Evolutionary conservation across 2,888 invertebrate species (phyloP), one percentile per base, ranked within the genome.

Genomic region (Drosophila peninsularis): DNA sequence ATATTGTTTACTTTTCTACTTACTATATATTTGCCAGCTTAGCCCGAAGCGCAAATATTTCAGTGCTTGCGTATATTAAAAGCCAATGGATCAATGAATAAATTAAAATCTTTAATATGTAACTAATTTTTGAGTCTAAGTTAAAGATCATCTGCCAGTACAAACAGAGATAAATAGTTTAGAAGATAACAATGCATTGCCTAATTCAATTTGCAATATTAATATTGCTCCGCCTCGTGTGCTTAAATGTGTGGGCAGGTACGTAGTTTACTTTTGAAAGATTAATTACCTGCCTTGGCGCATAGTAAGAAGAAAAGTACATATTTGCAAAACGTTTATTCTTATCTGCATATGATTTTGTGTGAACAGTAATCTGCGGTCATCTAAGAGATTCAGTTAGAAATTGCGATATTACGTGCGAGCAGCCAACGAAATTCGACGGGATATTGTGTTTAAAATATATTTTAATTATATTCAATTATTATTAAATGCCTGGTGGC

Each of bases 301-400:
- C 77, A 77, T 74, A 78, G 71, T 67, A 71, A 74, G 74, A 74
- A 77, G 75, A 77, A 78, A 71, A 78, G 78, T 71, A 80, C 68
- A 81, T 83, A 82, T 88, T 88, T 85, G 80, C 82, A 79, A 87
- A 70, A 64, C 71, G 77, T 75, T 79, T 57, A 71, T 62, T 80
- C 65, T 86, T 87, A 87, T 83, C 83, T 84, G 49, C 60, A 61
- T 75, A 72, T 87, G 82, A 78, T 70, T 80, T 84, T 79, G 73
- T 80, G 71, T 80, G 80, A 78, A 72, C 82, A 78, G 77, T 79
- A 78, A 82, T 79, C 83, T 82, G 69, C 69, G 78, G 73, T 71
- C 83, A 82, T 80, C 86, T 88, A 64, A 72, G 63, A 75, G 80
- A 72, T 87, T 84, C 80, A 73, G 88, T 81, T 78, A 53, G 53